Percentiles rank a stretch among this genome's conserved stretches.
Conservation (phyloP, 2,888 invertebrate genomes). For the Pemphredon lugubris region DNA sequence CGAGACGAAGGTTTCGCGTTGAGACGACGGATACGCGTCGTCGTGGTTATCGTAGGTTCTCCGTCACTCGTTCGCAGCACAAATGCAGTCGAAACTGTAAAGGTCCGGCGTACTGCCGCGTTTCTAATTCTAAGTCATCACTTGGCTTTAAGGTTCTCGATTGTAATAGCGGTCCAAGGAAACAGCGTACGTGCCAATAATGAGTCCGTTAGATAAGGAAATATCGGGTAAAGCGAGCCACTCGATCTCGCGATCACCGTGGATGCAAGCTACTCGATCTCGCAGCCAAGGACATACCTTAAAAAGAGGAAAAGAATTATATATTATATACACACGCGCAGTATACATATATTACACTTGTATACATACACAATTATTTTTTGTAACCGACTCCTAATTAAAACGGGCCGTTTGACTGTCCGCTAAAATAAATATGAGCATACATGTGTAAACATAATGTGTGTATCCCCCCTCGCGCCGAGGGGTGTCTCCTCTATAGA, state of each 20-base stretch:
- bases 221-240: conserved; percentile 22
- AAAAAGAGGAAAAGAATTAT: conserved; percentile 20
- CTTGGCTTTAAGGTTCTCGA: conserved; percentile 34
- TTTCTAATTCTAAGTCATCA: too few species aligned
- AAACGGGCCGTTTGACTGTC: conserved; percentile 30
- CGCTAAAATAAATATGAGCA: conserved; percentile 20
- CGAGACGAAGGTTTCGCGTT: too few species aligned
- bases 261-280: conserved; percentile 36
- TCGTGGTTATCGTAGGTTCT: too few species aligned
- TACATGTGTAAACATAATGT: conserved; percentile 22
- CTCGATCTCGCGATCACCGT: conserved; percentile 17
- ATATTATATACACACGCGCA: conserved; percentile 9
- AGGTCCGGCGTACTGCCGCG: conserved; percentile 8
- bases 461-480: too few species aligned
- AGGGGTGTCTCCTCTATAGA: conserved; percentile 7
- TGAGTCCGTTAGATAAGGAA: conserved; percentile 59
- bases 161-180: conserved; percentile 75
- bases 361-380: conserved; percentile 61
- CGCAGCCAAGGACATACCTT: conserved; percentile 49
- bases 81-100: conserved; percentile 1
- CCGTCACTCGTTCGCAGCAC: conserved; percentile 1
- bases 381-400: conserved; percentile 58
- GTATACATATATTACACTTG: background rate
- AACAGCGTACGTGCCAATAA: conserved; percentile 78
- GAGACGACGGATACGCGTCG: too few species aligned